Evolutionary conservation across 2,888 invertebrate genomes (phyloP).

Genomic region (Acronicta alni): DNA sequence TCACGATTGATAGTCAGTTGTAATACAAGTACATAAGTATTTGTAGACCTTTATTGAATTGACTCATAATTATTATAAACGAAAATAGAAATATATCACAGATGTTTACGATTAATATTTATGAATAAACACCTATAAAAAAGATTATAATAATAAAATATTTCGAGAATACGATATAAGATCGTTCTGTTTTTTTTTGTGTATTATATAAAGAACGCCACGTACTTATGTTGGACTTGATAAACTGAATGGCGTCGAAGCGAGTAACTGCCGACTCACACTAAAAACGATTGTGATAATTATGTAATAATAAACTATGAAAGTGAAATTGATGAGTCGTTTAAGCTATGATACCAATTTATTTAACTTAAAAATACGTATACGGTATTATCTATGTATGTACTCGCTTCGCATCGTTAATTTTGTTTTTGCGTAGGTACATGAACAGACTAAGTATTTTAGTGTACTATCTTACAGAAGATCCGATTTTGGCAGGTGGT

Average conservation of each 20-base stretch:
- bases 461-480: too few relatives aligned
- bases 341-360: constrained; percentile 23
- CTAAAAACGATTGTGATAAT: constrained; percentile 38
- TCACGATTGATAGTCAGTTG: constrained; percentile 15
- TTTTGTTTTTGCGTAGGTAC: background rate
- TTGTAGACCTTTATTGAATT: too few relatives aligned
- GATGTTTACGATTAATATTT: too few relatives aligned
- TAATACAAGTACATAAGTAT: constrained; percentile 1
- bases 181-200: constrained; percentile 42
- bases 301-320: constrained; percentile 34
- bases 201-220: constrained; percentile 21
- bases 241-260: constrained; percentile 59
- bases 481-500: too few relatives aligned
- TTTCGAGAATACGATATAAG: constrained; percentile 47
- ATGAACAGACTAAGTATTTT: too few relatives aligned
- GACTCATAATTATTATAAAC: too few relatives aligned
- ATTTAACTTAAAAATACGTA: constrained; percentile 10
- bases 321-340: constrained; percentile 52
- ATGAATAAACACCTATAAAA: too few relatives aligned
- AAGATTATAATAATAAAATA: constrained; percentile 12
- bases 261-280: constrained; percentile 53
- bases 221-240: constrained; percentile 38
- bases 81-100: too few relatives aligned
- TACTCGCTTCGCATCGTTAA: background rate
- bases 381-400: background rate